Percentiles rank a stretch among this genome's conserved stretches.
Evolutionary conservation across 2,113 vertebrate species (phyloP).

Genomic region (Acinonyx jubatus): DNA sequence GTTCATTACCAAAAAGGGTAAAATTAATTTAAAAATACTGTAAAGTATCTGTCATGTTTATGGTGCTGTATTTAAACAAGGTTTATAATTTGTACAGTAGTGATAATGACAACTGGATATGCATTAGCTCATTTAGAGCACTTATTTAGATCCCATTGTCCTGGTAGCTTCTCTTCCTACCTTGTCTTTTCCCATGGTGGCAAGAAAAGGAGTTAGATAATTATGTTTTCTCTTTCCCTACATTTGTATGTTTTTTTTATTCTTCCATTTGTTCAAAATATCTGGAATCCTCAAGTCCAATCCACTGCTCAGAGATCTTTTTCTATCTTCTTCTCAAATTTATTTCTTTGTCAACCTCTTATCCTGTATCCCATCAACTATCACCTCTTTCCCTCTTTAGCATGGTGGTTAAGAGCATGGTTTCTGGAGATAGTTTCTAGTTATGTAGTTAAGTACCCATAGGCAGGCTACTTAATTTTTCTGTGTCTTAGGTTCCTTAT

Average conservation of each 20-base stretch:
- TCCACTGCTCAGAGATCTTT: neutral
- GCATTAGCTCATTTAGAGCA: constrained; percentile 7
- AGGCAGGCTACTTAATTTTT: constrained; percentile 42
- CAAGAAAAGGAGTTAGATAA: constrained; percentile 30
- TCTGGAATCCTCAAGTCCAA: neutral
- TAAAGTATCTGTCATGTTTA: constrained; percentile 44
- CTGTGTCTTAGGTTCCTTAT: neutral
- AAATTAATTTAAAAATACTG: constrained; percentile 22
- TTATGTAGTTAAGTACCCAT: neutral
- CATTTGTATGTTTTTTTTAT: neutral
- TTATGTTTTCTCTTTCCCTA: neutral
- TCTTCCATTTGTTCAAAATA: constrained; percentile 51
- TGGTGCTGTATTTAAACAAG: neutral
- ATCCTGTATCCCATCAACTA: neutral
- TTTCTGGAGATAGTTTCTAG: constrained; percentile 29
- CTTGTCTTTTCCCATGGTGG: neutral
- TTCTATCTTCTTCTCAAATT: neutral
- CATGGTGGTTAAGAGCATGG: neutral
- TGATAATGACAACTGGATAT: constrained; percentile 2
- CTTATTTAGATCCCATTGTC: constrained; percentile 52
- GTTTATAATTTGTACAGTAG: neutral
- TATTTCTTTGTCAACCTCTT: neutral
- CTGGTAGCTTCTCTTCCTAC: constrained; percentile 17
- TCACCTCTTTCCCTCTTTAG: neutral
- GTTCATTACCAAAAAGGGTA: neutral